Base-by-base conservation (phyloP, 2,113 vertebrate genomes). In the Antigone vipio region DNA sequence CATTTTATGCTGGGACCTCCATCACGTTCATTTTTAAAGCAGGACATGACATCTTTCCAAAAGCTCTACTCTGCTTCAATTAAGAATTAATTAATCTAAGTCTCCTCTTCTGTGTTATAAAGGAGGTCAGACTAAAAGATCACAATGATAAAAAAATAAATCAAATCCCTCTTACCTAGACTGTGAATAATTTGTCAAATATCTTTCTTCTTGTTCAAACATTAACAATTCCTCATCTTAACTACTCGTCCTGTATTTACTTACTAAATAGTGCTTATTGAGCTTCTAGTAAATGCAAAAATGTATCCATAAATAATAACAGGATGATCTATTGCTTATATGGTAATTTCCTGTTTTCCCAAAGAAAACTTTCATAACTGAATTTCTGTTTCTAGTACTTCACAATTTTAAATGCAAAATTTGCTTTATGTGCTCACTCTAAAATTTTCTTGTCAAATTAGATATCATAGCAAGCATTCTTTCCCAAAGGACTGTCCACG, bases 11-110 rank as follows among this genome's bases (percentile, higher is more conserved):
- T 3, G 1, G 49, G 45, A 76, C 11, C 49, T 92, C 45, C 30
- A 58, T 21, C 24, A 15, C 3, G 6, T 49, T 88, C 26, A 53
- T 80, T 94, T 86, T 92, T 83, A 76, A 90, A 90, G 78, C 27
- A 73, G 50, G 58, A 88, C 66, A 66, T 76, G 82, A 93, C 71
- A 80, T 88, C 20, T 76, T 88, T 80, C 74, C 29, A 77, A 85
- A 86, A 85, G 32, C 38, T 74, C 44, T 73, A 30, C 44, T 66
- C 50, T 73, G 58, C 62, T 92, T 92, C 85, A 92, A 53, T 69
- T 91, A 94, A 85, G 55, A 92, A 86, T 83, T 76, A 94, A 90
- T 94, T 90, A 88, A 82, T 75, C 49, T 62, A 73, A 69, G 62
- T 79, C 32, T 34, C 27, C 22, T 82, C 53, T 79, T 68, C 60